Base-by-base conservation (phyloP, 2,113 vertebrate genomes). In the Phoxinus phoxinus region DNA sequence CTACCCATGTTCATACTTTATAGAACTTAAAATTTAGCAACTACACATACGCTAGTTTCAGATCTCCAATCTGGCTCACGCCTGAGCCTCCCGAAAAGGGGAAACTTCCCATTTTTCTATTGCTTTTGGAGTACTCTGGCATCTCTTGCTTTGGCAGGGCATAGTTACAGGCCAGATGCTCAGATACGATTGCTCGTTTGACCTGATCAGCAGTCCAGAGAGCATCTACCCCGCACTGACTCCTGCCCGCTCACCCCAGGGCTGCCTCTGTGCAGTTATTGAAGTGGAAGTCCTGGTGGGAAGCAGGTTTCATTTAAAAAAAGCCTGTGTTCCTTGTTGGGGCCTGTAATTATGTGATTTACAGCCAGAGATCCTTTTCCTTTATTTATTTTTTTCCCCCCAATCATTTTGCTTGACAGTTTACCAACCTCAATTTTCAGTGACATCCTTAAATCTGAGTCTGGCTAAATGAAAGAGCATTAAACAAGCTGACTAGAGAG, bases 271-370 rank as follows among this genome's bases (percentile, higher is more conserved):
- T 37, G 21, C 53, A 76, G 51, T 75, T 77, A 89, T 75, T 85
- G 56, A 87, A 86, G 77, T 86, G 78, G 84, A 85, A 78, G 88
- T 73, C 32, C 83, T 85, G 88, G 72, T 85, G 81, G 61, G 80
- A 85, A 83, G 84, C 59, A 87, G 76, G 83, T 85, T 85, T 86
- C 80, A 79, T 88, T 80, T 79, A 56, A 74, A 89, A 74, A 89
- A 87, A 86, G 63, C 69, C 83, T 84, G 37, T 67, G 71, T 84
- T 89, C 81, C 83, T 85, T n/a, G 37, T 30, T 23, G 27, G 59
- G 41, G 53, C 63, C 86, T 90, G 75, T 90, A 91, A 88, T 90
- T 91, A 90, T 79, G 85, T 81, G 87, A 91, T 90, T 89, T 89
- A 89, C 37, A 37, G 74, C 76, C 46, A 87, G 71, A 89, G 44